Base-by-base conservation (phyloP, 2,888 invertebrate genomes). In the Ochlodes sylvanus region DNA sequence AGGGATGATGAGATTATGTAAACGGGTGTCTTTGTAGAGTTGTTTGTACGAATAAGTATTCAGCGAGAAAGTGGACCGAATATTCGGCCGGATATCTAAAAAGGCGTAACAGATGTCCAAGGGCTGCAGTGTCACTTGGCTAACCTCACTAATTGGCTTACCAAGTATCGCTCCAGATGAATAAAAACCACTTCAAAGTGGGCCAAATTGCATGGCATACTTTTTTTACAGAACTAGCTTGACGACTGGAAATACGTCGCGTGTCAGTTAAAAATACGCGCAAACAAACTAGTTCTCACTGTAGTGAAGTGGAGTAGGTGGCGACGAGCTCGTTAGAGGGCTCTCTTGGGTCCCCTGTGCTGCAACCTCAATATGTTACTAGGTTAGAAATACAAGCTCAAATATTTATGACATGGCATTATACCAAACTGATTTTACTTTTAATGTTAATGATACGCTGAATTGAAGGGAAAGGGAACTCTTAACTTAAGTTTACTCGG, bases 181-280 rank as follows among this genome's bases (percentile, higher is more conserved):
- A 12, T 38, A 38, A 38, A 38, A 17, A 10, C 15, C 15, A 15
- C 17, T 47, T 17, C 15, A 47, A 17, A 15, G 15, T 47, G 44
- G 17, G 7, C 17, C 44, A 47, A 47, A 47, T 17, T 7, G 17
- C 7, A 15, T 1, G 7, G 5, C 10, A 1, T 17, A 7, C 9
- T 47, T 17, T 17, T 7, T 2, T 6, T 7, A 15, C 5, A 47
- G 15, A 17, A 47, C 4, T 47, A 47, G 44, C 44, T 47, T 17
- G 17, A 47, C 17, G 44, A 47, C 44, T 47, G 9, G 17, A 47
- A 47, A 47, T 17, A 47, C n/a, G 44, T 47, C 44, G 5, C 38
- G 44, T 17, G 7, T 47, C 44, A 9, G 44, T 47, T 44, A 47
- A 47, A 47, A 47, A 47, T 47, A 47, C 44, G 15, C 44, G 44